A percentile compares a stretch with the other conserved stretches of the same genome.
Conservation (phyloP, 2,888 invertebrate species). For the Nymphalis urticae region DNA sequence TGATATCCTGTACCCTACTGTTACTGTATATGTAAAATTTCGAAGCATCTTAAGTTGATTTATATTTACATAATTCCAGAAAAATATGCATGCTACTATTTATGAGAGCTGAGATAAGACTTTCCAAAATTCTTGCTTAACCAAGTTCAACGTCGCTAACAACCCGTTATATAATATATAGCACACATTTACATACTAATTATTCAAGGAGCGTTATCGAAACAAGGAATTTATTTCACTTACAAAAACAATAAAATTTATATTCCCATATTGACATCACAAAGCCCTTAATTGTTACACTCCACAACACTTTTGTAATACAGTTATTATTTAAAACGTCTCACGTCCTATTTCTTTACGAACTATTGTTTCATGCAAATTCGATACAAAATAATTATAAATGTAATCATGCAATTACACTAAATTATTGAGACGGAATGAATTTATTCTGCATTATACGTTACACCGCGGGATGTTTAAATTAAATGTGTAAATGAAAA, state of each 20-base stretch:
- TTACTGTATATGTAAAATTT: too few species aligned
- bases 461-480: conserved; percentile 32
- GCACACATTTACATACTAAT: conserved; percentile 1
- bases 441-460: conserved; percentile 44
- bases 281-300: conserved; percentile 27
- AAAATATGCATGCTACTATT: neutral
- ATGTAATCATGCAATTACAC: conserved; percentile 58
- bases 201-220: neutral
- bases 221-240: conserved; percentile 29
- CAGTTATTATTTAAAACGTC: conserved; percentile 4
- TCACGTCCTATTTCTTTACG: conserved; percentile 37
- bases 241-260: conserved; percentile 5
- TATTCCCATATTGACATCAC: neutral
- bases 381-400: conserved; percentile 40
- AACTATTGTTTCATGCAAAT: conserved; percentile 50
- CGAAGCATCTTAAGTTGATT: too few species aligned
- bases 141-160: neutral
- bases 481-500: conserved; percentile 19
- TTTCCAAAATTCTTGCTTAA: neutral
- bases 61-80: neutral
- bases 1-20: too few species aligned
- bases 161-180: neutral
- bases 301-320: conserved; percentile 4
- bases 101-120: neutral
- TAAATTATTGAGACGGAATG: conserved; percentile 62